Evolutionary conservation across 2,797 vertebrate species (phyloP), one percentile per base, ranked within the genome.

Genomic region (Labeo calbasu): DNA sequence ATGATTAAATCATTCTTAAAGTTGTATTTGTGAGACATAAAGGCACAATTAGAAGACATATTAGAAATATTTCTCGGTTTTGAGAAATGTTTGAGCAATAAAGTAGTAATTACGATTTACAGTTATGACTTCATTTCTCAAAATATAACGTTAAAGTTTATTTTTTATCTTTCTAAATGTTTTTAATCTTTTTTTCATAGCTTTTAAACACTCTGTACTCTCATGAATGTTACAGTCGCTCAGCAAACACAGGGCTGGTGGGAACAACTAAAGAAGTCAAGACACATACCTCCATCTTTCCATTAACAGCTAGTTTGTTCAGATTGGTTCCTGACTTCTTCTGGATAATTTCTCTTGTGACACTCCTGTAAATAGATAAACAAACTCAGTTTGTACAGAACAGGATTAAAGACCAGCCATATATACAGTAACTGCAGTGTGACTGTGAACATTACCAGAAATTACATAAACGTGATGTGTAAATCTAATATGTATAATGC

Each of bases 181-280:
- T 69, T n/a, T 6, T 0, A 19, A 0, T 12, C 5, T 2, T 10
- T n/a, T 21, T 46, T 69, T 28, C 10, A 19, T 40, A 43, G 40
- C 36, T 48, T 71, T 48, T 48, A 17, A 71, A 25, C 14, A 12
- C 13, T n/a, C 2, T 2, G 1, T 70, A 23, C n/a, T 48, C 43
- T 46, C 13, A 25, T 48, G 43, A 48, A 50, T 17, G n/a, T 15
- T 25, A 4, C 0, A 9, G 43, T 48, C 25, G 9, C 43, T 50
- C 43, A 71, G 36, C 15, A 2, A 23, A 25, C 69, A 50, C 69
- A 71, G 43, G 13, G 48, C 50, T 69, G n/a, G 13, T 50, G 69
- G 69, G 46, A 25, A 71, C 25, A 50, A 72, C n/a, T 69, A 32
- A 79, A 50, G 63, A 48, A 23, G 77, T 53, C 28, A 23, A 79